These are phyloP conservation scores for Platysternon megacephalum DNA, from an alignment of 2,113 vertebrate genomes.

Conservation along the genomic window DNA sequence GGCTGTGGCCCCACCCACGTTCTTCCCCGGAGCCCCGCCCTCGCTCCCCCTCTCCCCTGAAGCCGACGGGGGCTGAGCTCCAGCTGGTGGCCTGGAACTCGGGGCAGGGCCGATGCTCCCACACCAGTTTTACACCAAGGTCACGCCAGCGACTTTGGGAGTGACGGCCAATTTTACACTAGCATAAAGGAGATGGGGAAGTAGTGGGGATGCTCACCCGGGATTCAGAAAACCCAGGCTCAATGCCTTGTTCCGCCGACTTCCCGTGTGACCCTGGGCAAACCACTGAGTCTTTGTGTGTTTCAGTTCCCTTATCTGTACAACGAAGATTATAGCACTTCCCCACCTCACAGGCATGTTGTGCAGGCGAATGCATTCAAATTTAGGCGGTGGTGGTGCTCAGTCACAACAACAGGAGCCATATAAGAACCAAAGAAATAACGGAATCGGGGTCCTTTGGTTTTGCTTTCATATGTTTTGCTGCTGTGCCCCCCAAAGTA, in stretches of 20 bases:
- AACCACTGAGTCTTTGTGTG: background rate
- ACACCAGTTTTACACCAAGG: background rate
- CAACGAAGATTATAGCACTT: background rate
- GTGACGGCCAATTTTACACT: background rate
- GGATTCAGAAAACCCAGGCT: background rate
- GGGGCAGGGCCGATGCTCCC: background rate
- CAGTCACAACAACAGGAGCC: background rate
- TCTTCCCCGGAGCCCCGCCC: too few relatives aligned
- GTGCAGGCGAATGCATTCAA: background rate
- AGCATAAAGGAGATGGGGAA: background rate
- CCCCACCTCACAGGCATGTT: background rate
- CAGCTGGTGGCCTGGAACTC: too few relatives aligned
- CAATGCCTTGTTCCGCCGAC: background rate
- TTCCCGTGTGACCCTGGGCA: background rate
- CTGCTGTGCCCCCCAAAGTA: background rate
- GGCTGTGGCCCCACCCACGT: too few relatives aligned
- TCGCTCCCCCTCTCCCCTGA: too few relatives aligned
- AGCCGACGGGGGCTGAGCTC: too few relatives aligned
- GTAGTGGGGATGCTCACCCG: background rate
- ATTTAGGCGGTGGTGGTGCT: background rate
- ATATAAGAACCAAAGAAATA: background rate
- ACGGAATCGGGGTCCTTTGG: background rate
- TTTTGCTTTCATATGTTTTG: background rate
- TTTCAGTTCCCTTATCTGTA: background rate
- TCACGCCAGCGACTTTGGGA: background rate